These are phyloP conservation scores for Lydus trimaculatus DNA, from an alignment of 2,888 invertebrate genomes.

Conservation along the genomic window DNA sequence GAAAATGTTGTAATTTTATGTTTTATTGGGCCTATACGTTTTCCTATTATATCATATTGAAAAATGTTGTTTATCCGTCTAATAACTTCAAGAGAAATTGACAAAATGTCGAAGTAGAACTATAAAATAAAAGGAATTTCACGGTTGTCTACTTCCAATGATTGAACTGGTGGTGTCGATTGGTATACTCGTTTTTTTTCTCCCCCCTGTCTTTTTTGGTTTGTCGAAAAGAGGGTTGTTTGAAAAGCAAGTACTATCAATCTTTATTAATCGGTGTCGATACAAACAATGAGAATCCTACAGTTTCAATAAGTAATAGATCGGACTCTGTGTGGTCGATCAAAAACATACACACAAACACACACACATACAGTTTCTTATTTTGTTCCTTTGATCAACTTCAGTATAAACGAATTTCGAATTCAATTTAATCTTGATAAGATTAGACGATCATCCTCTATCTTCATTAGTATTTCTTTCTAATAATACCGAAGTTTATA, in stretches of 20 bases:
- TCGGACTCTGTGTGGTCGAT: background rate
- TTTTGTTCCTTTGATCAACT: background rate
- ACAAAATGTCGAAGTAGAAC: background rate
- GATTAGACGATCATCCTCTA: background rate
- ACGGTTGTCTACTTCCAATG: background rate
- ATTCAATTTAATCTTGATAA: background rate
- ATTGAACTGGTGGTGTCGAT: conserved; percentile 2
- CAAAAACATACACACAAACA: background rate
- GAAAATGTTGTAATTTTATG: too few relatives aligned
- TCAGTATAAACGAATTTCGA: background rate
- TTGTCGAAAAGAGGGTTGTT: background rate
- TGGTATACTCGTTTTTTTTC: background rate
- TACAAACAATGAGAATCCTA: background rate
- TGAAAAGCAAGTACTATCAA: background rate
- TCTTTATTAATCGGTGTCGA: conserved; percentile 4
- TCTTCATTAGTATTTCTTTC: background rate
- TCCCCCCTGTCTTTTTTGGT: background rate
- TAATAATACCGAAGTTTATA: background rate
- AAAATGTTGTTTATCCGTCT: background rate
- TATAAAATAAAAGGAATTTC: background rate
- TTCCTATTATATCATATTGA: background rate
- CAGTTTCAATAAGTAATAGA: background rate
- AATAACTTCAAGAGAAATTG: background rate
- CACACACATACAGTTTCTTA: background rate
- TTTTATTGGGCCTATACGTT: too few relatives aligned